Percentiles rank a stretch among this genome's conserved stretches.
These are phyloP conservation scores for Tangara arthus DNA, from an alignment of 2,797 vertebrate species.

Conservation along the genomic window DNA sequence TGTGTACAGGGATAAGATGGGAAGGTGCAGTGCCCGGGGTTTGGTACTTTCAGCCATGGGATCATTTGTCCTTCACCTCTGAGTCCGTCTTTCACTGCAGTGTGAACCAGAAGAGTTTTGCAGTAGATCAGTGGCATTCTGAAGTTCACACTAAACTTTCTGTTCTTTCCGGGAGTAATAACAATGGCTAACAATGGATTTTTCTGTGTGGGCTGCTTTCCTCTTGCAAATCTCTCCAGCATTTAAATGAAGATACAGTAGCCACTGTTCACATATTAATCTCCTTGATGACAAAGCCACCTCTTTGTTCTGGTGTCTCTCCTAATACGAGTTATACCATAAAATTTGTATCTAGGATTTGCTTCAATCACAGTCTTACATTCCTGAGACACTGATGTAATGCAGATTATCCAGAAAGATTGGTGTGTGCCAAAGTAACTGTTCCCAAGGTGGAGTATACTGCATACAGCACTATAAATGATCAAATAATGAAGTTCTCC, in stretches of 20 bases:
- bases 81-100: not conserved
- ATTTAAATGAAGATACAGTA: constrained; percentile 60
- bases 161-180: constrained; percentile 40
- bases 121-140: not conserved
- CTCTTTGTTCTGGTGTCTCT: constrained; percentile 57
- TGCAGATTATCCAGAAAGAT: constrained; percentile 64
- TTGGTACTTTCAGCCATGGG: constrained; percentile 46
- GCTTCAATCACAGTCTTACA: constrained; percentile 55
- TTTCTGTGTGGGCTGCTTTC: constrained; percentile 39
- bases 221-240: constrained; percentile 37
- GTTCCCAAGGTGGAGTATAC: constrained; percentile 49
- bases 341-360: constrained; percentile 67
- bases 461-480: constrained; percentile 34
- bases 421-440: constrained; percentile 56
- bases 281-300: constrained; percentile 60
- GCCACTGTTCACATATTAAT: constrained; percentile 55
- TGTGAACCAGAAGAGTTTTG: not conserved
- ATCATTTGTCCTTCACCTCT: not conserved
- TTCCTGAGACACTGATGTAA: constrained; percentile 67
- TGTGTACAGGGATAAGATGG: not conserved
- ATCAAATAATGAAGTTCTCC: constrained; percentile 57
- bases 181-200: constrained; percentile 36
- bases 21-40: not conserved
- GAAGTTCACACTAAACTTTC: constrained; percentile 31
- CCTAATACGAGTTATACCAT: constrained; percentile 36